Conservation (phyloP, 2,888 invertebrate genomes). For the Tubulanus polymorphus region DNA sequence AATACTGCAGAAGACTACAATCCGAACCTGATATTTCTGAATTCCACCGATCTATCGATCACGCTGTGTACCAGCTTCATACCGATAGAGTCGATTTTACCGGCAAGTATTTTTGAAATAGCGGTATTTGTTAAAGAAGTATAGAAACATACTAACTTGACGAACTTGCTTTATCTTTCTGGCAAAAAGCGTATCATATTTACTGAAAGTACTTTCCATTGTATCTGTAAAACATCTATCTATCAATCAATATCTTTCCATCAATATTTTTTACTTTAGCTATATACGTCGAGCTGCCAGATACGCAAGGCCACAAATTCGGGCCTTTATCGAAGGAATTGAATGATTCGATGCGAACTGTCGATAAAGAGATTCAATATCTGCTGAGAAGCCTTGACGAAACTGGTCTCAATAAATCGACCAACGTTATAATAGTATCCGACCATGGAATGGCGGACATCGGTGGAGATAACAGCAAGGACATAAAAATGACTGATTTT, state of each 20-base stretch:
- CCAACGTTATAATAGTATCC: conserved; percentile 14
- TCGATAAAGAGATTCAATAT: background rate
- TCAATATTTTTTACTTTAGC: background rate
- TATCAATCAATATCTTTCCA: background rate
- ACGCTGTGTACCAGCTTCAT: conserved; percentile 8
- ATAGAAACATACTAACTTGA: too few species aligned
- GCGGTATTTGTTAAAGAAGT: too few species aligned
- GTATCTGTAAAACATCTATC: too few species aligned
- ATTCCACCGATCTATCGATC: conserved; percentile 3
- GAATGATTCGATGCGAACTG: background rate
- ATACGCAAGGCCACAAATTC: conserved; percentile 6
- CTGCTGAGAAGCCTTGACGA: conserved; percentile 4
- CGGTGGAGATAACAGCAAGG: background rate
- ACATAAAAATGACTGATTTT: background rate
- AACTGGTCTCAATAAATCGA: conserved; percentile 5
- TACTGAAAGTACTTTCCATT: too few species aligned
- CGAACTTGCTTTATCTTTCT: too few species aligned
- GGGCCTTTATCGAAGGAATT: conserved; percentile 5
- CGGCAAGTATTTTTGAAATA: conserved; percentile 12
- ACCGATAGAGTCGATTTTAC: conserved; percentile 14
- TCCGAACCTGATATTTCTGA: conserved; percentile 11
- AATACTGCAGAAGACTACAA: too few species aligned
- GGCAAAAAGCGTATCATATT: too few species aligned
- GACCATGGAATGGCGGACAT: conserved; percentile 15
- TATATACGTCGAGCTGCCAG: conserved; percentile 9